These are phyloP conservation scores for Epinephelus cyanopodus DNA, from an alignment of 2,113 vertebrate species.

Conservation along the genomic window DNA sequence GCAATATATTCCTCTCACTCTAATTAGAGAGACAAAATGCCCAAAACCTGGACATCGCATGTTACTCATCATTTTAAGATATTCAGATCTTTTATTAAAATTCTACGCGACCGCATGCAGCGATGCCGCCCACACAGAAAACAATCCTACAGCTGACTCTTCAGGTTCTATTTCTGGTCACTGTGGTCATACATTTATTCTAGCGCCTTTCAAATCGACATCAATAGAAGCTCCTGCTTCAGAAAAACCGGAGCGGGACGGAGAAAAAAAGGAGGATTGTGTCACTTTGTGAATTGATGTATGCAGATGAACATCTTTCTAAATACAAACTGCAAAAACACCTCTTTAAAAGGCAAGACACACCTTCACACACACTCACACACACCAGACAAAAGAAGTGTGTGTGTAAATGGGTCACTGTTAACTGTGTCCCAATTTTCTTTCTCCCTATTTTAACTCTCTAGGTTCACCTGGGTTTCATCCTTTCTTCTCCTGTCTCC, in stretches of 20 bases:
- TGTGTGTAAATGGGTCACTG: conserved; percentile 51
- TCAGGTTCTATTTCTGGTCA: conserved; percentile 51
- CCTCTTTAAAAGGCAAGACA: neutral
- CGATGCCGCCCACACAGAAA: neutral
- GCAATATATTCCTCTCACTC: neutral
- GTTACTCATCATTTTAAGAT: neutral
- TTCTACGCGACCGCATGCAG: neutral
- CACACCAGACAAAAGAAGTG: neutral
- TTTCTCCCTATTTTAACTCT: neutral
- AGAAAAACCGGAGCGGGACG: conserved; percentile 20
- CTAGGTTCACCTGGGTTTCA: conserved; percentile 18
- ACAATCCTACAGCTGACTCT: conserved; percentile 31
- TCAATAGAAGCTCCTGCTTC: conserved; percentile 21
- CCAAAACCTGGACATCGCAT: neutral
- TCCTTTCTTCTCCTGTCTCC: neutral
- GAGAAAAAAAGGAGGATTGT: neutral
- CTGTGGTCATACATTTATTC: conserved; percentile 11
- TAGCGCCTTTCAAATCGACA: conserved; percentile 19
- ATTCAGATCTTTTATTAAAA: neutral
- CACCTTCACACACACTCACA: neutral
- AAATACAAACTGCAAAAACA: conserved; percentile 24
- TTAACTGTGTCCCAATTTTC: conserved; percentile 39
- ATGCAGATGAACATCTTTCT: conserved; percentile 16
- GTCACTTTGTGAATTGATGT: neutral
- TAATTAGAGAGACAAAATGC: neutral